These are phyloP conservation scores for Alaudala cheleensis DNA, from an alignment of 2,113 vertebrate species.

Conservation along the genomic window DNA sequence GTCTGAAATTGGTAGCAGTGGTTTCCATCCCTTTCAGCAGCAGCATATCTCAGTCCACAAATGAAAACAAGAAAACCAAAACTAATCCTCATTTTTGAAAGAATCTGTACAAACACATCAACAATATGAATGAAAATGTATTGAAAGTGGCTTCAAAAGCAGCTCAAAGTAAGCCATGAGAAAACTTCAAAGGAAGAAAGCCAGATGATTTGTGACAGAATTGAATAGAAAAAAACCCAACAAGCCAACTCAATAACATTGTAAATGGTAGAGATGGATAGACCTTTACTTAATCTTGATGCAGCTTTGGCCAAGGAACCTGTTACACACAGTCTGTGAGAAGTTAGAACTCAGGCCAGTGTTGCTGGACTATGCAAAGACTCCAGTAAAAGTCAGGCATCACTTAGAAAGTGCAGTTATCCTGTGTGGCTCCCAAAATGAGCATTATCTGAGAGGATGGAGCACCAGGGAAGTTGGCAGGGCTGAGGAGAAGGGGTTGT, in stretches of 20 bases:
- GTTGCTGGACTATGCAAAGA: not conserved
- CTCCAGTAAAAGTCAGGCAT: not conserved
- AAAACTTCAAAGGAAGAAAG: not conserved
- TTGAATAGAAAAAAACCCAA: not conserved
- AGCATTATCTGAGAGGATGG: not conserved
- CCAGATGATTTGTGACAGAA: not conserved
- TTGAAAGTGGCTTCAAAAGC: not conserved
- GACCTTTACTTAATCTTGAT: not conserved
- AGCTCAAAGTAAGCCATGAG: not conserved
- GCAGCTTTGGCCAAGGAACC: not conserved
- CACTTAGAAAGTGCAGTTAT: not conserved
- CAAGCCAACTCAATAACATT: accelerated
- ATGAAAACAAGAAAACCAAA: not conserved
- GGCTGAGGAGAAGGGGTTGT: not conserved
- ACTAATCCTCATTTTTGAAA: not conserved
- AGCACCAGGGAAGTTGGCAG: not conserved
- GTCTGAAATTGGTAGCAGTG: not conserved
- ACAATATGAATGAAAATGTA: not conserved
- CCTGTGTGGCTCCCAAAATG: accelerated
- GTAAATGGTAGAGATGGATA: not conserved
- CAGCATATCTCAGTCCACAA: not conserved
- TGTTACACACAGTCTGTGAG: not conserved
- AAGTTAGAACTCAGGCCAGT: not conserved
- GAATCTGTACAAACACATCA: not conserved
- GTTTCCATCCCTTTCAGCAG: not conserved